Conservation (phyloP, 1,140 invertebrate species). For the Phortica variegata region DNA sequence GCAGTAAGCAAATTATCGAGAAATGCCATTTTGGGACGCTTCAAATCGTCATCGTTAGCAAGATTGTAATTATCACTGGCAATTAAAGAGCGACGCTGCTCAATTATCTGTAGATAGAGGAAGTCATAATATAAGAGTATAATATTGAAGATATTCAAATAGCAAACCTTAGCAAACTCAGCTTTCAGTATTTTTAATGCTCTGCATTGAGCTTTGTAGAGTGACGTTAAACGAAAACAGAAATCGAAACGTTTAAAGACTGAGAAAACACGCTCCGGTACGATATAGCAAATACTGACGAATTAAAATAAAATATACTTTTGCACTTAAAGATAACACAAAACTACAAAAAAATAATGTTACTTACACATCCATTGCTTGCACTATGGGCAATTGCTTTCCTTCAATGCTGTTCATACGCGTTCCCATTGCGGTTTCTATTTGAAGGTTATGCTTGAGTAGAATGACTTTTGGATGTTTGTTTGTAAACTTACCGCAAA, state of each 20-base stretch:
- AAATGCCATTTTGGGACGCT: constrained; percentile 43
- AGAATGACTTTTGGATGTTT: background rate
- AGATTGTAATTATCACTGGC: constrained; percentile 7
- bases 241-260: constrained; percentile 19
- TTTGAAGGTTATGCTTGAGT: background rate
- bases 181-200: constrained; percentile 11
- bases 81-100: constrained; percentile 15
- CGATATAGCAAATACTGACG: constrained; percentile 14
- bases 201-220: constrained; percentile 12
- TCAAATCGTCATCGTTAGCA: constrained; percentile 6
- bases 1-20: constrained; percentile 48
- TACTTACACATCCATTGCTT: constrained; percentile 21
- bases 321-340: too few species aligned
- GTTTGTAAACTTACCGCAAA: constrained; percentile 21
- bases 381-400: constrained; percentile 17
- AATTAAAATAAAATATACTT: too few species aligned
- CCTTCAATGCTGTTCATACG: constrained; percentile 34
- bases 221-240: constrained; percentile 11
- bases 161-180: constrained; percentile 20
- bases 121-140: too few species aligned
- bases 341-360: too few species aligned
- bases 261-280: constrained; percentile 15
- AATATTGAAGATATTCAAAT: rapidly evolving
- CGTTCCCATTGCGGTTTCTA: constrained; percentile 36
- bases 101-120: constrained; percentile 20